Base-by-base conservation (phyloP, 2,797 vertebrate genomes). In the Peromyscus attwateri region DNA sequence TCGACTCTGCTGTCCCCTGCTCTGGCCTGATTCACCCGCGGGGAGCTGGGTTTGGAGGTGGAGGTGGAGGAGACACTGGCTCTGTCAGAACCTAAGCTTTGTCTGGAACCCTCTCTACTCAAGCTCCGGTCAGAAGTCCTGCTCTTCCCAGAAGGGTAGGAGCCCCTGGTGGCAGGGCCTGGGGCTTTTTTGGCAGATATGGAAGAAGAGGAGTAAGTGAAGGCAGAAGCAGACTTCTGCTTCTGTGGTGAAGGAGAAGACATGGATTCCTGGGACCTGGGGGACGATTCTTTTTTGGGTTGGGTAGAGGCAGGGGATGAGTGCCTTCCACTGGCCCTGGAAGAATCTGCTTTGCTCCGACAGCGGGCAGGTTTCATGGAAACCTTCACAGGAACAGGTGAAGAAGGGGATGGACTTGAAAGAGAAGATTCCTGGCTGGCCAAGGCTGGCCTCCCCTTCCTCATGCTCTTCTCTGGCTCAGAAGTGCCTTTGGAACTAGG, bases 91-190 rank as follows among this genome's bases (percentile, higher is more conserved):
- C 99, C 98, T 73, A 99, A 99, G 93, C 99, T 99, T 64, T 99
- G 94, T 62, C 99, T 99, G 92, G 99, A 99, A 66, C 99, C 99
- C 97, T 99, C 99, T 96, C 99, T 98, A 98, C 99, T 99, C 96
- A 97, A 99, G 98, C 99, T 99, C 97, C 99, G 98, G 21, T 99
- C 99, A 0, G 99, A 98, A 97, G 99, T 98, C 95, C 99, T 98
- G 94, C 98, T 99, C 97, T 99, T 99, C 94, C 98, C 98, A 9
- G 97, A 94, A 9, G 98, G 98, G 79, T 98, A 91, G 4, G 98
- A 87, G 94, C 89, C 98, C 87, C 98, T 99, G 3, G 99, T 98
- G 1, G 97, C 5, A 52, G 97, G 89, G 49, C 97, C 98, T 31
- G 98, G 95, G 96, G 99, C 99, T 98, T 98, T 99, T 25, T 98